Evolutionary conservation across 92 coral and sea anemone genomes (phyloP).

Genomic region (Phymanthus crucifer): DNA sequence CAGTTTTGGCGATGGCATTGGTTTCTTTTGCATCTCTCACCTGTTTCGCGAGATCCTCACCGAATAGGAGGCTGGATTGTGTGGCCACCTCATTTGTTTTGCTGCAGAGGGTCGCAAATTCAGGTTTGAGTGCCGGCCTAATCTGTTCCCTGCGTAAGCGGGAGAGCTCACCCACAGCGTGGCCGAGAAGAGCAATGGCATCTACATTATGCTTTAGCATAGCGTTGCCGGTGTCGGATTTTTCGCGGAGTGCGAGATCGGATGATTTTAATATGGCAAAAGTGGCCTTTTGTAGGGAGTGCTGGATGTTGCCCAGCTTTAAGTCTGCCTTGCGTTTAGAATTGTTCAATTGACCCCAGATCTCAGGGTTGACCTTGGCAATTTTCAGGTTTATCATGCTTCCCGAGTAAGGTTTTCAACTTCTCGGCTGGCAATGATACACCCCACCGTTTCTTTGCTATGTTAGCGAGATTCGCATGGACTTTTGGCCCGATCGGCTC

Average conservation of each 20-base stretch:
- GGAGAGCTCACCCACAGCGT: constrained; percentile 39
- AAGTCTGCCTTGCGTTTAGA: constrained; percentile 42
- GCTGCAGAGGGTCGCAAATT: constrained; percentile 40
- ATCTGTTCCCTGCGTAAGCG: constrained; percentile 39
- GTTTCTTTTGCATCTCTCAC: constrained; percentile 46
- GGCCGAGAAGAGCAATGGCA: constrained; percentile 35
- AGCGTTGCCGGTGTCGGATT: not conserved
- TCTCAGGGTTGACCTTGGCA: constrained; percentile 41
- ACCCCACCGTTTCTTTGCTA: too few relatives aligned
- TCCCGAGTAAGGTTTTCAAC: too few relatives aligned
- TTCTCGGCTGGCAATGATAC: too few relatives aligned
- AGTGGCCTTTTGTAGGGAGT: constrained; percentile 46
- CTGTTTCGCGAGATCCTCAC: constrained; percentile 40
- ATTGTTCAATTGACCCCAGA: constrained; percentile 30
- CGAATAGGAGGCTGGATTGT: constrained; percentile 30
- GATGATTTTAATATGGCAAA: constrained; percentile 29
- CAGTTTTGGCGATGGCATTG: not conserved
- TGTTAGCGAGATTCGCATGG: too few relatives aligned
- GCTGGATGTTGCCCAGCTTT: constrained; percentile 38
- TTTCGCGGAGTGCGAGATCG: too few relatives aligned
- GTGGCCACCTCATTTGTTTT: constrained; percentile 8
- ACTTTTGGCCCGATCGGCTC: too few relatives aligned
- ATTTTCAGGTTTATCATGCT: too few relatives aligned
- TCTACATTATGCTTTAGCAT: not conserved
- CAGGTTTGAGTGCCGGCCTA: constrained; percentile 49